These are phyloP conservation scores for Psylliodes chrysocephalus DNA, from an alignment of 2,888 invertebrate genomes.

Conservation along the genomic window DNA sequence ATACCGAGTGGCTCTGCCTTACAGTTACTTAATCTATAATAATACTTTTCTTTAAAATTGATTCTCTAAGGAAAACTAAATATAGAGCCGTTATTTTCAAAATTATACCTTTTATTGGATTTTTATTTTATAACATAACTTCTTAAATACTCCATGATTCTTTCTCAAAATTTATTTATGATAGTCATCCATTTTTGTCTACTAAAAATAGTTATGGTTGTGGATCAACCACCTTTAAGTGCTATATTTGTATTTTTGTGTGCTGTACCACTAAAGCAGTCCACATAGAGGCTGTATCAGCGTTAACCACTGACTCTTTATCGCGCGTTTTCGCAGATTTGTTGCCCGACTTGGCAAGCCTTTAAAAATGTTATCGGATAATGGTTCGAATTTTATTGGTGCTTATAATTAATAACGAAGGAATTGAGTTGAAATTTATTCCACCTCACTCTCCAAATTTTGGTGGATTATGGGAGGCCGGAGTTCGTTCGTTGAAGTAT, in stretches of 20 bases:
- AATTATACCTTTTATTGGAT: no score
- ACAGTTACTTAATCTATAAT: no score
- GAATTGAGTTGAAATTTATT: constrained; percentile 39
- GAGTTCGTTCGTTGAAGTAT: constrained; percentile 41
- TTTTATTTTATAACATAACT: no score
- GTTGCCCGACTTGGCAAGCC: constrained; percentile 23
- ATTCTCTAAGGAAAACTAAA: no score
- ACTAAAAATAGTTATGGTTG: neutral
- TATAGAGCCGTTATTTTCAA: no score
- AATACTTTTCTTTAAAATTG: neutral
- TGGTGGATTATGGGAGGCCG: constrained; percentile 45
- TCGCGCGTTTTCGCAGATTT: constrained; percentile 27
- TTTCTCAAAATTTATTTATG: no score
- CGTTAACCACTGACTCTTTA: neutral
- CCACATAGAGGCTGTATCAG: neutral
- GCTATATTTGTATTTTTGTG: neutral
- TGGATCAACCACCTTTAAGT: neutral
- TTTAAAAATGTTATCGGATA: constrained; percentile 24
- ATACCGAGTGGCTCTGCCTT: neutral
- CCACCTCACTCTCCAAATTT: constrained; percentile 43
- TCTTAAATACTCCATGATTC: no score
- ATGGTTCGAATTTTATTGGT: constrained; percentile 31
- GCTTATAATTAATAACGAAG: constrained; percentile 28
- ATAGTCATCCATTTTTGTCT: neutral
- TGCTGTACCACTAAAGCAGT: neutral